Evolutionary conservation across 2,113 vertebrate genomes (phyloP), one percentile per base, ranked within the genome.

Genomic region (Grallaria varia): DNA sequence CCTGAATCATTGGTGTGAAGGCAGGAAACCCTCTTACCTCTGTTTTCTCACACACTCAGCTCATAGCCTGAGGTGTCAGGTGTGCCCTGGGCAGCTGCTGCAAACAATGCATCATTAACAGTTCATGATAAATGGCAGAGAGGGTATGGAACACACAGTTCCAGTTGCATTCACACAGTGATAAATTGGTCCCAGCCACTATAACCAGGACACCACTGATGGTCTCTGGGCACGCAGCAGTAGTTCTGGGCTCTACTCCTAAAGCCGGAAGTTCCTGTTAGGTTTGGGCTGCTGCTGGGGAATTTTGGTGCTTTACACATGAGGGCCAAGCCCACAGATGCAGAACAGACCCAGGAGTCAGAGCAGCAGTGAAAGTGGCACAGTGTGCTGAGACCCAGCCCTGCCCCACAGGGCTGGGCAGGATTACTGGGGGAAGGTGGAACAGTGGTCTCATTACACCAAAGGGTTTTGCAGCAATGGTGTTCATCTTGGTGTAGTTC

Each of bases 341-440:
- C 6, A 67, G 39, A 9, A 27, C 33, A 64, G 9, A 23, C 2
- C 6, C 0, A 1, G 13, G 24, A 35, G 14, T 25, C 53, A 8
- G 14, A 55, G 20, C 23, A 25, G 23, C 12, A 35, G 10, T 45
- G 27, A 37, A 12, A 4, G 4, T 6, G 37, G 6, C 10, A 33
- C 0, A 1, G 3, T 12, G 17, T 50, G 20, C 20, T 27, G 40
- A 27, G 20, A 6, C 2, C 7, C 0, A 1, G 21, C 28, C 3
- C 6, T 47, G 66, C 19, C 12, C 13, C 15, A 10, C 12, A 28
- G 9, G 18, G 9, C 35, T n/a, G 20, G 10, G 7, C n/a, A 62
- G 12, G 33, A 15, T 44, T 69, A 5, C 15, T 25, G 30, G 22
- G 30, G 47, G 33, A 25, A 35, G 5, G 3, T 24, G 33, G 6